Percentiles rank a stretch among this genome's conserved stretches.
Evolutionary conservation across 2,113 vertebrate species (phyloP).

Genomic region (Hydrochoerus hydrochaeris): DNA sequence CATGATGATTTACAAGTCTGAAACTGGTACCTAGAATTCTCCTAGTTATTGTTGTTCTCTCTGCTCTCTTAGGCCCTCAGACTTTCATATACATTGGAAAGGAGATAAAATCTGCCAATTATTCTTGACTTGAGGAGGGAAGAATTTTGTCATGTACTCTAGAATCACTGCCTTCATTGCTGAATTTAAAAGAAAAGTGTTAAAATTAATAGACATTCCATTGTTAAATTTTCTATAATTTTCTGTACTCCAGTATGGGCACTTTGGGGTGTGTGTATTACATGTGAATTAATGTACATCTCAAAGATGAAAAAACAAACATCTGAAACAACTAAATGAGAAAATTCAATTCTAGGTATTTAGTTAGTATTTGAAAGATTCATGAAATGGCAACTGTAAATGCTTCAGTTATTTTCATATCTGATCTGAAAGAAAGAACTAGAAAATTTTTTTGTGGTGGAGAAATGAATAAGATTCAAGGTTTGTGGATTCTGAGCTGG

Average conservation of each 20-base stretch:
- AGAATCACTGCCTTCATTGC: neutral
- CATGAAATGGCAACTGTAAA: neutral
- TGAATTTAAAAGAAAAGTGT: conserved; percentile 29
- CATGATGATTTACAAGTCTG: neutral
- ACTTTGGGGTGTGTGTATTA: neutral
- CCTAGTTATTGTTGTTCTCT: neutral
- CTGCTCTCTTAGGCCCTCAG: neutral
- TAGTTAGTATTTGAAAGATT: conserved; percentile 28
- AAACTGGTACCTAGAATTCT: neutral
- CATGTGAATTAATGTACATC: neutral
- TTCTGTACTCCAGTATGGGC: neutral
- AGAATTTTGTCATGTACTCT: neutral
- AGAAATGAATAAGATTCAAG: neutral
- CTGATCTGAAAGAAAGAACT: neutral
- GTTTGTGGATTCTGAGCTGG: neutral
- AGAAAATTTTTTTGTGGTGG: neutral
- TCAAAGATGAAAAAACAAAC: neutral
- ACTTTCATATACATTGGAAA: neutral
- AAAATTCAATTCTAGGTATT: neutral
- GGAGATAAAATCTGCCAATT: neutral
- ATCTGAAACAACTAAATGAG: neutral
- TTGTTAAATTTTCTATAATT: conserved; percentile 15
- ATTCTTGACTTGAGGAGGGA: neutral
- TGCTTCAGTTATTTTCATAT: neutral
- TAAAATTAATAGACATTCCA: neutral